Evolutionary conservation across 2,797 vertebrate species (phyloP).

Genomic region (Oreonectes daqikongensis): DNA sequence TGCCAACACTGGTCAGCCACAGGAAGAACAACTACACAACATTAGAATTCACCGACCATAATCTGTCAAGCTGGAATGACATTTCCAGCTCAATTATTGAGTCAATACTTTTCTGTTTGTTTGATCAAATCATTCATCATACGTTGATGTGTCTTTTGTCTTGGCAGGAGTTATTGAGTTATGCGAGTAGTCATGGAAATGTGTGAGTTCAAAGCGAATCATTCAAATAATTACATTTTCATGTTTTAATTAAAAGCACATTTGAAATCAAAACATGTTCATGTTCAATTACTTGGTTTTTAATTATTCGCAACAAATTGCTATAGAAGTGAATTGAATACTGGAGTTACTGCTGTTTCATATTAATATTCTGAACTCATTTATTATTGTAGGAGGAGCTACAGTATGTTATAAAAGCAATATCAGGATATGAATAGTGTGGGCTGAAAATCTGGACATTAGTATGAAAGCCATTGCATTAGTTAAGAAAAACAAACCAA

Average conservation of each 20-base stretch:
- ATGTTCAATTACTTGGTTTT: constrained; percentile 53
- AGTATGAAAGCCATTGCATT: neutral
- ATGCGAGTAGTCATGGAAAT: constrained; percentile 56
- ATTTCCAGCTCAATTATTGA: constrained; percentile 42
- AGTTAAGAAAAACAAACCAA: neutral
- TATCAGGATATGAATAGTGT: neutral
- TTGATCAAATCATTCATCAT: constrained; percentile 55
- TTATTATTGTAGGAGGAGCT: constrained; percentile 38
- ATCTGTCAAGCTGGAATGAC: constrained; percentile 34
- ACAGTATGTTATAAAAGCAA: constrained; percentile 31
- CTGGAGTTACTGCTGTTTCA: constrained; percentile 26
- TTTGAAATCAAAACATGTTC: constrained; percentile 56
- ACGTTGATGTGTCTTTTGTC: constrained; percentile 45
- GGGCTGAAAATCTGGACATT: neutral
- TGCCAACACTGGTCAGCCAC: constrained; percentile 26
- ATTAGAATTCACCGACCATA: constrained; percentile 21
- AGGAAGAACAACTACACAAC: constrained; percentile 13
- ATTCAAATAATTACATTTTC: constrained; percentile 60
- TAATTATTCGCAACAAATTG: constrained; percentile 61
- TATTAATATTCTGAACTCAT: constrained; percentile 23
- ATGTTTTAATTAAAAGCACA: constrained; percentile 61
- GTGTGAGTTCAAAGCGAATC: constrained; percentile 54
- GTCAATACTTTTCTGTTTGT: constrained; percentile 51
- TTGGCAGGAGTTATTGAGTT: constrained; percentile 41
- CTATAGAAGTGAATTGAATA: constrained; percentile 48